These are phyloP conservation scores for Cephalopterus ornatus DNA, from an alignment of 2,113 vertebrate species.

Conservation along the genomic window DNA sequence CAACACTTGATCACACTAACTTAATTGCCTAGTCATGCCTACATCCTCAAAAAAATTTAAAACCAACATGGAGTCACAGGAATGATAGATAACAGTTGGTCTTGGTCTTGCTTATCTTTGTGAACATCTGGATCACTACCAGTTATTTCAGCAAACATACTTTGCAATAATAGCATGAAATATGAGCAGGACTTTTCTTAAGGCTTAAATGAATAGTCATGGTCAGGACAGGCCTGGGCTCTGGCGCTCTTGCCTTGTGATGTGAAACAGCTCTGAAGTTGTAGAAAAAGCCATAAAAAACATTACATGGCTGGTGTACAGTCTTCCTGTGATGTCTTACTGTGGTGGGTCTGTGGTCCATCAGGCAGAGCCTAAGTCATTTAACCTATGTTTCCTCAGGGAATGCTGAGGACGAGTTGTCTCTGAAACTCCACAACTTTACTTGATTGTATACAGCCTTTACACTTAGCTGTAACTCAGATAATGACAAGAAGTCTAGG, in stretches of 20 bases:
- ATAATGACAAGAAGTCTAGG: neutral
- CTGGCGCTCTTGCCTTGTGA: neutral
- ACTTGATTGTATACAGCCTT: neutral
- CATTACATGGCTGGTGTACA: fast-evolving
- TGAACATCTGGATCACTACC: neutral
- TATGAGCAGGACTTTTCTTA: neutral
- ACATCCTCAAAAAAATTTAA: neutral
- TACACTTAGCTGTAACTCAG: neutral
- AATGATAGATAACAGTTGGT: neutral
- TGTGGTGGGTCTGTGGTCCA: neutral
- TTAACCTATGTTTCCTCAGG: neutral
- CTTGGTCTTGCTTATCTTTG: neutral
- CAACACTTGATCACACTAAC: neutral
- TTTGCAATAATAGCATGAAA: neutral
- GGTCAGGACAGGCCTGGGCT: neutral
- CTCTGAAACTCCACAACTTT: neutral
- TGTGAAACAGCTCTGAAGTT: neutral
- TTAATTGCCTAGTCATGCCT: neutral
- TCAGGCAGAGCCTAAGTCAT: neutral
- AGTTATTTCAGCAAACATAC: neutral
- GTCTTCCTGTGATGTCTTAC: fast-evolving
- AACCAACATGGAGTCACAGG: neutral
- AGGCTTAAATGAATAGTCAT: neutral
- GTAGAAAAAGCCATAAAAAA: neutral
- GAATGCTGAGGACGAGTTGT: neutral